These are phyloP conservation scores for Carapus acus DNA, from an alignment of 2,797 vertebrate genomes.

Conservation along the genomic window DNA sequence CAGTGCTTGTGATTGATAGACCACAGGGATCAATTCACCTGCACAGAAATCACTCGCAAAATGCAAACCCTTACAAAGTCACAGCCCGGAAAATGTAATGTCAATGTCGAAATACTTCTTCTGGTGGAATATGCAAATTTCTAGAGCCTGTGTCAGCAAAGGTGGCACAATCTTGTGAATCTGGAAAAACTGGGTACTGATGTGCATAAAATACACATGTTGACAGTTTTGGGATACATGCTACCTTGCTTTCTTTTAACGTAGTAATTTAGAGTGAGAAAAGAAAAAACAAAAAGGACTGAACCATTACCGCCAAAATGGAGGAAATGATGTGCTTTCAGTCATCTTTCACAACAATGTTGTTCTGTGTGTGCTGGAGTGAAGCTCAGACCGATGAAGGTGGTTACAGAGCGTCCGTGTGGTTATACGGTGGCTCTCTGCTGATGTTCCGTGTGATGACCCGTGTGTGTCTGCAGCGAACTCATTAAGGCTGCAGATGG, in stretches of 20 bases:
- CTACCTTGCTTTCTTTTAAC: background rate
- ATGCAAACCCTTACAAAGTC: constrained; percentile 18
- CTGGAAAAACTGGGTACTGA: background rate
- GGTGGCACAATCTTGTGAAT: background rate
- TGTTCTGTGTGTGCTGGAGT: constrained; percentile 9
- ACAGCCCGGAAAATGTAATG: constrained; percentile 3
- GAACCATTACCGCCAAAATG: background rate
- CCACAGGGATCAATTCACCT: constrained; percentile 24
- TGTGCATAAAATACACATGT: background rate
- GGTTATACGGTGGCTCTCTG: too few species aligned
- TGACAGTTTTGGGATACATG: too few species aligned
- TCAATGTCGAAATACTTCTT: too few species aligned
- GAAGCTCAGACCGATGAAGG: too few species aligned
- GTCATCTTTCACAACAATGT: background rate
- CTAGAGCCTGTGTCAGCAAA: too few species aligned
- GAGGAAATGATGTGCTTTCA: background rate
- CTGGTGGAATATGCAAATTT: too few species aligned
- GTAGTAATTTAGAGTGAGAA: background rate
- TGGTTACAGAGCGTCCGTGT: too few species aligned
- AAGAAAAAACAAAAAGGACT: background rate
- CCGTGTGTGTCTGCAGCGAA: constrained; percentile 78
- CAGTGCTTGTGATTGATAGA: constrained; percentile 18
- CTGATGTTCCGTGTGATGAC: too few species aligned
- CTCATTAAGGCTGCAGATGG: constrained; percentile 96
- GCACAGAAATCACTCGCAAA: constrained; percentile 5